A percentile compares a stretch with the other conserved stretches of the same genome.
phyloP scores from a whole-genome alignment of 2,888 invertebrate species.

The Axea sp. region DNA sequence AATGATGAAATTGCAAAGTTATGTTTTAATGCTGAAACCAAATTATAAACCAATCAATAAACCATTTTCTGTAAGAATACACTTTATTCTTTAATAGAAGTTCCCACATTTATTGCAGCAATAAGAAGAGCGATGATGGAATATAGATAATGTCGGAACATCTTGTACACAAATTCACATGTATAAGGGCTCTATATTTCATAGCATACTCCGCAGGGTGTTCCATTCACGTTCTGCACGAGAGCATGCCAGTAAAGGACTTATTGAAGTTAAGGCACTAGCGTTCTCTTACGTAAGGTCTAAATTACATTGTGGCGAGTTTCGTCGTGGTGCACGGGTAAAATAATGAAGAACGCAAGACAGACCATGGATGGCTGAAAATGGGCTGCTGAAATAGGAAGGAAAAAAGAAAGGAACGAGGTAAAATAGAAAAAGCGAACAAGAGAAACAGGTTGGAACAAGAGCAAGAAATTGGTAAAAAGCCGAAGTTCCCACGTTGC shows the following conservation, averaged over 20 bases:
- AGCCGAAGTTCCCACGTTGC: conserved; percentile 24
- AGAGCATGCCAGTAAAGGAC: conserved; percentile 43
- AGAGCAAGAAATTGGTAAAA: conserved; percentile 17
- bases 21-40: too few relatives aligned
- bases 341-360: conserved; percentile 52
- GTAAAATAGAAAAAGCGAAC: background rate
- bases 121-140: conserved; percentile 1
- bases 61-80: too few relatives aligned
- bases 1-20: too few relatives aligned
- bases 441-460: conserved; percentile 2
- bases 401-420: conserved; percentile 6
- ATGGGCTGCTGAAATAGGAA: conserved; percentile 11
- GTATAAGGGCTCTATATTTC: conserved; percentile 27
- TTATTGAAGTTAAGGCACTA: conserved; percentile 53
- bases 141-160: conserved; percentile 34
- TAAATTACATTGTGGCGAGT: conserved; percentile 53
- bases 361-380: conserved; percentile 25
- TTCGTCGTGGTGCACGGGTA: conserved; percentile 43
- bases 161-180: conserved; percentile 38
- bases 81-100: too few relatives aligned
- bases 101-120: too few relatives aligned
- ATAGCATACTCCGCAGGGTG: conserved; percentile 30
- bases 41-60: too few relatives aligned
- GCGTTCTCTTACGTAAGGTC: conserved; percentile 41
- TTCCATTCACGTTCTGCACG: conserved; percentile 49